These are phyloP conservation scores for Paramormyrops kingsleyae DNA, from an alignment of 2,113 vertebrate species.

Conservation along the genomic window DNA sequence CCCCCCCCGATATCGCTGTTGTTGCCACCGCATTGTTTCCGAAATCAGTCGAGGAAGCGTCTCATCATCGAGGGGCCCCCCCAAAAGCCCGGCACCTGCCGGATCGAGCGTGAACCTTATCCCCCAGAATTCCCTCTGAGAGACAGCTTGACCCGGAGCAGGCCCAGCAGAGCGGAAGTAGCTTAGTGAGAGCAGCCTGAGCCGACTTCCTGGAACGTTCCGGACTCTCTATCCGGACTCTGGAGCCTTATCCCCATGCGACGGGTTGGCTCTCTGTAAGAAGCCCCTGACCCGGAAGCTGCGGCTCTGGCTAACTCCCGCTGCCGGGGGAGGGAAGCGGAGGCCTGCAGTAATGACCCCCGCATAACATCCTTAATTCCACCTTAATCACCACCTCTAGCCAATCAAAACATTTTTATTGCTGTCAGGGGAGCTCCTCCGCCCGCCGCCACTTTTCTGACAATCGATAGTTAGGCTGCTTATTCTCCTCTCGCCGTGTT, in stretches of 20 bases:
- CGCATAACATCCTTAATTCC: slow-evolving; percentile 27
- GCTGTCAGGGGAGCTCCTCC: slow-evolving; percentile 32
- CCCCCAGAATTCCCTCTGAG: not conserved
- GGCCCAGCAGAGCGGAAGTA: slow-evolving; percentile 48
- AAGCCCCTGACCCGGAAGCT: slow-evolving; percentile 28
- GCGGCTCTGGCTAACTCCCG: not conserved
- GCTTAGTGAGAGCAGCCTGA: not conserved
- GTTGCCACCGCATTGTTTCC: slow-evolving; percentile 40
- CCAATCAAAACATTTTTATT: slow-evolving; percentile 42
- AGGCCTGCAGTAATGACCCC: slow-evolving; percentile 25
- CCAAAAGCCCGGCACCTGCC: not conserved
- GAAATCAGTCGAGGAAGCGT: slow-evolving; percentile 61
- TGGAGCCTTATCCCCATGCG: not conserved
- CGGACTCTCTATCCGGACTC: not conserved
- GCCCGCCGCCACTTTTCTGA: slow-evolving; percentile 17
- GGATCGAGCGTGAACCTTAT: not conserved
- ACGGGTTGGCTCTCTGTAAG: not conserved
- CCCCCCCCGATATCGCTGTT: slow-evolving; percentile 31
- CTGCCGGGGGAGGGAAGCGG: not conserved
- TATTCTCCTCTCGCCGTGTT: slow-evolving; percentile 27
- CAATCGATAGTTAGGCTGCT: slow-evolving; percentile 43
- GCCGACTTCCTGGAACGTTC: not conserved
- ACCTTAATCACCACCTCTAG: slow-evolving; percentile 39
- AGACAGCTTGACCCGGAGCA: slow-evolving; percentile 11
- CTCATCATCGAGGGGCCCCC: slow-evolving; percentile 41